A percentile compares a stretch with the other conserved stretches of the same genome.
phyloP scores from a whole-genome alignment of 2,797 vertebrate genomes.

The Dicrostonyx torquatus region DNA sequence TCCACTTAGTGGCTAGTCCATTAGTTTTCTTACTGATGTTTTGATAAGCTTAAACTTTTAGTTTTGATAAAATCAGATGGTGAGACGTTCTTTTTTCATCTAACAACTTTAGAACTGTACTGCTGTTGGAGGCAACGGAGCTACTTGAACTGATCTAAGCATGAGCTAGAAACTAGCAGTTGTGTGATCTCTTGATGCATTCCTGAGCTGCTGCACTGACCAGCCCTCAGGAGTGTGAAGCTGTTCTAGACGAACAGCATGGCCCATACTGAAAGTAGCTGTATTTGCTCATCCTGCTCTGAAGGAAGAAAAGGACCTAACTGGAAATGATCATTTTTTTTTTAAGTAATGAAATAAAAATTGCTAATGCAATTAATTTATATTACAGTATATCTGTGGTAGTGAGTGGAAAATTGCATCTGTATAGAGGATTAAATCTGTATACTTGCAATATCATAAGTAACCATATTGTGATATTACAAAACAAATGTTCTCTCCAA shows the following conservation, averaged over 20 bases:
- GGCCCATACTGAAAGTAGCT: background rate
- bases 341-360: conserved; percentile 54
- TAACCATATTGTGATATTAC: background rate
- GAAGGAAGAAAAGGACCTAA: background rate
- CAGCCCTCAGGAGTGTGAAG: background rate
- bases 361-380: conserved; percentile 39
- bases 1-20: background rate
- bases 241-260: background rate
- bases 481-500: conserved; percentile 40
- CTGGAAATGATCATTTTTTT: conserved; percentile 14
- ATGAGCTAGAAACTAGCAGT: conserved; percentile 15
- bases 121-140: background rate
- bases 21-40: background rate
- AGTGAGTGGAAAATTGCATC: background rate
- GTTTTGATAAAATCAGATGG: conserved; percentile 17
- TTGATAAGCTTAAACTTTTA: conserved; percentile 15
- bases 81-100: conserved; percentile 24
- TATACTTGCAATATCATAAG: background rate
- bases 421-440: conserved; percentile 37
- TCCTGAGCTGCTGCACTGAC: background rate
- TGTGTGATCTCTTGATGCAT: conserved; percentile 21
- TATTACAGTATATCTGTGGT: background rate
- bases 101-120: conserved; percentile 34
- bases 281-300: background rate
- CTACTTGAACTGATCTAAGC: conserved; percentile 26